Base-by-base conservation (phyloP, 2,113 vertebrate genomes). In the Erythrolamprus reginae region DNA sequence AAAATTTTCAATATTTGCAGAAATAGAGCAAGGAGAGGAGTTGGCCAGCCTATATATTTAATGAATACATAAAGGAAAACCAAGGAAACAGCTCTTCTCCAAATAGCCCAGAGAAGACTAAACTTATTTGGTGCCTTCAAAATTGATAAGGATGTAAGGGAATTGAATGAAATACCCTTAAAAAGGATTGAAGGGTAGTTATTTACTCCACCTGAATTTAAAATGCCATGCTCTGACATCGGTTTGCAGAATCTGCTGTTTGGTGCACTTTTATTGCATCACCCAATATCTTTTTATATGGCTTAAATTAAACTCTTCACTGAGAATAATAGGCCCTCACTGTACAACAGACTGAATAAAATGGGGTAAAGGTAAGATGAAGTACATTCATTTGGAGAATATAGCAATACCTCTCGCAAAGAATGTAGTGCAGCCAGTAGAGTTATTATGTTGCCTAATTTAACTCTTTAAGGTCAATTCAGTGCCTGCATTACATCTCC, bases 361-460 rank as follows among this genome's bases (percentile, higher is more conserved):
- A n/a, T 45, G 70, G 82, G 21, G 5, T 13, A 28, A 70, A 88
- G 84, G 58, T 82, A 83, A 89, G 56, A 51, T 10, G 17, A 51
- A 58, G 28, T 47, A 52, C 42, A 56, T 90, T 90, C 8, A 9
- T 53, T 56, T 84, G 28, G 17, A 28, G 52, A 28, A n/a, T 61
- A 88, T 38, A 61, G 33, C n/a, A 33, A 52, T 65, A 65, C 47
- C 26, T 42, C 56, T 88, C 2, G 15, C 26, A 88, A 65, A 19
- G 87, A 84, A 33, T 50, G 7, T 82, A 12, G 88, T 52, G 33
- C 52, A 61, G 33, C 70, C 42, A 33, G 5, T n/a, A 48, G 86
- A 92, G 86, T 61, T 52, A 28, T 0, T 48, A 17, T 89, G 26
- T 92, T 48, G 89, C 58, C 50, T 53, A 91, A 93, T 93, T 92